Percentiles rank a stretch among this genome's conserved stretches.
These are phyloP conservation scores for Formica exsecta DNA, from an alignment of 1,140 invertebrate genomes.

Conservation along the genomic window DNA sequence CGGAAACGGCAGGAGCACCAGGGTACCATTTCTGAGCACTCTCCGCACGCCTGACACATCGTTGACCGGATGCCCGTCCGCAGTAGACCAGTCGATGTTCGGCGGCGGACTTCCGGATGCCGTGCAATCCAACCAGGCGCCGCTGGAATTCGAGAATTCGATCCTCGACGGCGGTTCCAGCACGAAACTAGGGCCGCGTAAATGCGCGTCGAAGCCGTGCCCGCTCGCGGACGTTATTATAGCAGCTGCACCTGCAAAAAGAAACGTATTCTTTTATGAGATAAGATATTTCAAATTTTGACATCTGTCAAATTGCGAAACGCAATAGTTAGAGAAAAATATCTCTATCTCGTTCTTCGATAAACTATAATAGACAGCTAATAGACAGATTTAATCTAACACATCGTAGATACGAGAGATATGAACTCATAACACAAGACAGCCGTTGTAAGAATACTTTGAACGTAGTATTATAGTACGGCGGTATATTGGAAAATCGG, in stretches of 20 bases:
- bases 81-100: slow-evolving; percentile 91
- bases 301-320: neutral
- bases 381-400: slow-evolving; percentile 5
- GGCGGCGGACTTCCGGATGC: slow-evolving; percentile 92
- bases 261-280: slow-evolving; percentile 10
- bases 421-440: neutral
- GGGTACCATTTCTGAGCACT: slow-evolving; percentile 91
- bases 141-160: slow-evolving; percentile 92
- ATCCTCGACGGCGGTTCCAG: slow-evolving; percentile 91
- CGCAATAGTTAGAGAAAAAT: neutral
- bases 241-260: slow-evolving; percentile 78
- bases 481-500: neutral
- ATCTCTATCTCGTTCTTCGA: neutral
- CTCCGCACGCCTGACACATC: slow-evolving; percentile 90
- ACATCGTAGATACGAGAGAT: neutral
- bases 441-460: neutral
- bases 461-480: neutral
- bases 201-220: slow-evolving; percentile 87
- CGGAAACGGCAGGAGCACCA: slow-evolving; percentile 91
- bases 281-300: neutral
- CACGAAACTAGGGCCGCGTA: slow-evolving; percentile 91
- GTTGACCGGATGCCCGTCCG: slow-evolving; percentile 90
- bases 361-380: neutral
- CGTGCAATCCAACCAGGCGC: slow-evolving; percentile 92
- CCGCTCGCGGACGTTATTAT: slow-evolving; percentile 78